Evolutionary conservation across 37 sponge, comb jelly and placozoan species (phyloP).

Genomic region (Ephydatia muelleri): DNA sequence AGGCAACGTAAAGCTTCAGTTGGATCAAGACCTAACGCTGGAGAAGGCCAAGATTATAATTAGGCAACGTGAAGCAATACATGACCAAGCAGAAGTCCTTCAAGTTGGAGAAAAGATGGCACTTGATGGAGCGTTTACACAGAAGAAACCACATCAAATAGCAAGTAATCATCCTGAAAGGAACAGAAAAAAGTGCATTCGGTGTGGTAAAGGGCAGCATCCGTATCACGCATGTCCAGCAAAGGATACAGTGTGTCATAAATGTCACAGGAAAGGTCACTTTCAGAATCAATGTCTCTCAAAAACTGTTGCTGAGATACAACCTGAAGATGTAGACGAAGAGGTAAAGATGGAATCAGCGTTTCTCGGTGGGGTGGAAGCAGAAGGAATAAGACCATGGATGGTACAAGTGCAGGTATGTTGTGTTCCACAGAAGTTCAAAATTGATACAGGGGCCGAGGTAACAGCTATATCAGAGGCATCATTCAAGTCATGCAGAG

Average conservation of each 20-base stretch:
- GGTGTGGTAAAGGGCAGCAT: too few relatives aligned
- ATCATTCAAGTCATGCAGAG: neutral
- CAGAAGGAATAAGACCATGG: too few relatives aligned
- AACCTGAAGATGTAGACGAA: too few relatives aligned
- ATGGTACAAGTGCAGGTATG: neutral
- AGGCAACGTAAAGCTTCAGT: too few relatives aligned
- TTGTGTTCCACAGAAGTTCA: neutral
- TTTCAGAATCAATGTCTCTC: neutral
- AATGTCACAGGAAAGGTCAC: constrained; percentile 4
- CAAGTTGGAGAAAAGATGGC: too few relatives aligned
- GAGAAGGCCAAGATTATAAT: too few relatives aligned
- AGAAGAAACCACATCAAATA: too few relatives aligned
- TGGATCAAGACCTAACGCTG: too few relatives aligned
- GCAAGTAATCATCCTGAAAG: too few relatives aligned
- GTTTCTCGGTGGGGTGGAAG: neutral
- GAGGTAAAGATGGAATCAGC: neutral
- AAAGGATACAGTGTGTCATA: neutral
- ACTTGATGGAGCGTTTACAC: too few relatives aligned
- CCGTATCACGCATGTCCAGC: neutral
- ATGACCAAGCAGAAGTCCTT: too few relatives aligned
- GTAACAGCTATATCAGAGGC: neutral
- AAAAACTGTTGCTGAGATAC: neutral
- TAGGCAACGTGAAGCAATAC: constrained; percentile 11
- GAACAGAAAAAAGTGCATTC: neutral
- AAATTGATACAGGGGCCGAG: constrained; percentile 8